These are phyloP conservation scores for Cephus rjabovi DNA, from an alignment of 2,888 invertebrate species.

Conservation along the genomic window DNA sequence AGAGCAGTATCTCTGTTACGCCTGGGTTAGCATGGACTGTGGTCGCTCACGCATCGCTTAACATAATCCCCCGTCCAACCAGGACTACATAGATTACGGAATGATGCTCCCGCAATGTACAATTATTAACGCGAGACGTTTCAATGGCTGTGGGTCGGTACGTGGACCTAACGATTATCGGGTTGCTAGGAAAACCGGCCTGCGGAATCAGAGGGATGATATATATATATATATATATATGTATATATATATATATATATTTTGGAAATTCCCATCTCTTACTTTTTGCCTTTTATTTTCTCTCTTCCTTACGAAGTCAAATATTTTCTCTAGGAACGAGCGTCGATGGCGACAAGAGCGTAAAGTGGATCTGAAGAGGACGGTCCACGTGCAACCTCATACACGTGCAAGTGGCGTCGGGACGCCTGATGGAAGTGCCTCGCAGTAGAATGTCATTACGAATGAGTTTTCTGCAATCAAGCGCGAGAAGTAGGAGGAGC, in stretches of 20 bases:
- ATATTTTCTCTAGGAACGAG: not conserved
- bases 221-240: not conserved
- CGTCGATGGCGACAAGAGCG: not conserved
- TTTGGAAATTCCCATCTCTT: not conserved
- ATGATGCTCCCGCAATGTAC: conserved; percentile 51
- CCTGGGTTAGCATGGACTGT: conserved; percentile 60
- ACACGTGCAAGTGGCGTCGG: not conserved
- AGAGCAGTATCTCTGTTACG: conserved; percentile 63
- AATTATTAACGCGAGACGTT: conserved; percentile 43
- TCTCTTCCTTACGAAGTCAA: not conserved
- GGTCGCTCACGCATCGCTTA: conserved; percentile 64
- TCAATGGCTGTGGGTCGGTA: conserved; percentile 9
- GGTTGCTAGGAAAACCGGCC: not conserved
- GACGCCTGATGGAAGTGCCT: not conserved
- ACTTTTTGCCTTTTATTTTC: not conserved
- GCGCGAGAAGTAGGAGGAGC: not conserved
- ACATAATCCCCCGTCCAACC: conserved; percentile 57
- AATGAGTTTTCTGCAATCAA: not conserved
- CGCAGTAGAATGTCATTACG: too few relatives aligned
- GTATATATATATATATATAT: not conserved
- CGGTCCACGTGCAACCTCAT: not conserved
- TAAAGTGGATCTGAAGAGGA: not conserved
- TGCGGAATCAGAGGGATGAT: not conserved
- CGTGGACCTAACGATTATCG: not conserved
- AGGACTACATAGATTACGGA: conserved; percentile 54